Conservation (phyloP, 2,113 vertebrate genomes). For the Oryzias celebensis region DNA sequence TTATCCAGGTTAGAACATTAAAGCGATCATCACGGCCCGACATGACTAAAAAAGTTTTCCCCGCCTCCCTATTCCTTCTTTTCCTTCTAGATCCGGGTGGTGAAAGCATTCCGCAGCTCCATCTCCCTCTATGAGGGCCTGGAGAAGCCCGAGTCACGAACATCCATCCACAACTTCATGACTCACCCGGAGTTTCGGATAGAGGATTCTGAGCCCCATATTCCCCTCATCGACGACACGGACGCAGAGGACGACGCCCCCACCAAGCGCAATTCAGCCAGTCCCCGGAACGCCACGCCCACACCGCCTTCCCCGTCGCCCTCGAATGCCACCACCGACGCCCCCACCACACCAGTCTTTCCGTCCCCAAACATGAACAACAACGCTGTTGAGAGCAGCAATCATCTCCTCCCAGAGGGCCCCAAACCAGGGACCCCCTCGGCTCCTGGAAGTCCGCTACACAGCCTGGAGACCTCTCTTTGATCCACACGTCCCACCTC, state of each 20-base stretch:
- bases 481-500: constrained; percentile 79
- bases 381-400: constrained; percentile 95
- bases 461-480: constrained; percentile 99
- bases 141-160: constrained; percentile 95
- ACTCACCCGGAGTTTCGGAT: constrained; percentile 99
- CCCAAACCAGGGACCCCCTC: constrained; percentile 92
- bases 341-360: constrained; percentile 61
- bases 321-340: constrained; percentile 75
- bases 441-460: constrained; percentile 95
- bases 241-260: constrained; percentile 97
- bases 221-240: constrained; percentile 98
- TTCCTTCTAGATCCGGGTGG: constrained; percentile 94
- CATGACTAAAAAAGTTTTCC: constrained; percentile 45
- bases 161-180: constrained; percentile 99
- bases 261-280: constrained; percentile 93
- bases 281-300: constrained; percentile 81
- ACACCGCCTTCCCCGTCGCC: constrained; percentile 83
- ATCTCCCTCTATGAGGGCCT: constrained; percentile 97
- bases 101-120: constrained; percentile 99
- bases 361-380: constrained; percentile 98
- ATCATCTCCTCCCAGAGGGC: constrained; percentile 91
- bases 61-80: constrained; percentile 22
- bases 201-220: constrained; percentile 99
- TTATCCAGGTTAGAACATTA: no score
- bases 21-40: background rate